Evolutionary conservation across 2,888 invertebrate species (phyloP).

Genomic region (Creontiades dilutus): DNA sequence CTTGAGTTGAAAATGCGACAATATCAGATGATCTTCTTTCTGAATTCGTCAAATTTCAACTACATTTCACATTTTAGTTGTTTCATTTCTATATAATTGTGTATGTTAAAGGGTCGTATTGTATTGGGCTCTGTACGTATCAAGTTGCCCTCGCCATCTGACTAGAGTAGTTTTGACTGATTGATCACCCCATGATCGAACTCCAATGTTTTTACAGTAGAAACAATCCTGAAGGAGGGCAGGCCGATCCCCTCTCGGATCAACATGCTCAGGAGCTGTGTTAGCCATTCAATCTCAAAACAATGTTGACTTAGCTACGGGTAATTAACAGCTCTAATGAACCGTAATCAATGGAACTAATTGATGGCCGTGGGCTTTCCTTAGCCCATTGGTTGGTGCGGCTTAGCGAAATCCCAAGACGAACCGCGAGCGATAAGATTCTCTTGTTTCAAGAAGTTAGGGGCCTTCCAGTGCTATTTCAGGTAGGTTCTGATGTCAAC

Average conservation of each 20-base stretch:
- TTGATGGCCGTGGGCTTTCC: background rate
- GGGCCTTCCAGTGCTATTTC: background rate
- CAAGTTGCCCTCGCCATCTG: no score
- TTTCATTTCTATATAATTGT: no score
- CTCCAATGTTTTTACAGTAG: no score
- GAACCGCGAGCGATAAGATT: background rate
- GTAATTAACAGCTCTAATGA: background rate
- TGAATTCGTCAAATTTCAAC: no score
- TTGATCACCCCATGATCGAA: no score
- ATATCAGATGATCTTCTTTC: no score
- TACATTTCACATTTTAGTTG: no score
- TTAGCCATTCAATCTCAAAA: background rate
- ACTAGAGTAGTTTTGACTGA: no score
- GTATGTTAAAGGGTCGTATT: no score
- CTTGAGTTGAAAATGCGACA: no score
- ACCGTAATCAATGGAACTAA: background rate
- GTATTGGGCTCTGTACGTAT: no score
- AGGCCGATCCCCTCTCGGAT: background rate
- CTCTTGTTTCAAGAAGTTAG: background rate
- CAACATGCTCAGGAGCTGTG: background rate
- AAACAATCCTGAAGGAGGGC: no score
- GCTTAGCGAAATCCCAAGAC: background rate
- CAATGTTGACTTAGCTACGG: background rate
- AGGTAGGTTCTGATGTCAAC: background rate
- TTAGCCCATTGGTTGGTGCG: background rate